Conservation (phyloP, 2,888 invertebrate species). For the Flabesymbios commensalis region DNA sequence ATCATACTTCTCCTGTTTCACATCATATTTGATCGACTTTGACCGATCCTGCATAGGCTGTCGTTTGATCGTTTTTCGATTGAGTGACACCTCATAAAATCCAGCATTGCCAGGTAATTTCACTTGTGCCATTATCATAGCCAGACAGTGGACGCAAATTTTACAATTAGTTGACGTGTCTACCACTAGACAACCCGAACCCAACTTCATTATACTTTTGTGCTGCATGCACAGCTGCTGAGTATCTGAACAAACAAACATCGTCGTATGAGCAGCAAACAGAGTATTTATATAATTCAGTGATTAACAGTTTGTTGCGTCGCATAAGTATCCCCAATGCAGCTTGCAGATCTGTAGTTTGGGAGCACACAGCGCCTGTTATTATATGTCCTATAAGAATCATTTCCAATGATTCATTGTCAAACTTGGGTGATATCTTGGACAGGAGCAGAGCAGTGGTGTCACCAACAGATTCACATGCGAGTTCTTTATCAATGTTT, state of each 20-base stretch:
- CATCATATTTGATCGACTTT: neutral
- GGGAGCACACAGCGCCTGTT: neutral
- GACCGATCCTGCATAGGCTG: neutral
- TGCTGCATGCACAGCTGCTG: constrained; percentile 2
- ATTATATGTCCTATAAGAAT: constrained; percentile 1
- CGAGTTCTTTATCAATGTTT: constrained; percentile 4
- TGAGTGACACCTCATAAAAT: neutral
- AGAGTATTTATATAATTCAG: neutral
- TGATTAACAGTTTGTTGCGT: neutral
- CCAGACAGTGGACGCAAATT: constrained; percentile 4
- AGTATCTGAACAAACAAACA: neutral
- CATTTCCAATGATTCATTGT: constrained; percentile 1
- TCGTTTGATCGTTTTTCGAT: constrained; percentile 6
- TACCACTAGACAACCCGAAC: neutral
- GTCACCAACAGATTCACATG: constrained; percentile 7
- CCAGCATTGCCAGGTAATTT: neutral
- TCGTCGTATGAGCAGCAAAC: neutral
- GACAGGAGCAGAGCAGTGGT: constrained; percentile 1
- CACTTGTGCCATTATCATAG: constrained; percentile 10
- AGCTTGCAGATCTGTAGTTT: neutral
- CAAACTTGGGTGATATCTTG: neutral
- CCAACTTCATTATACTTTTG: constrained; percentile 3
- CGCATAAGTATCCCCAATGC: constrained; percentile 5
- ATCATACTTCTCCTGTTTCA: too few relatives aligned
- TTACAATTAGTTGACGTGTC: neutral